phyloP scores from a whole-genome alignment of 2,797 vertebrate species.

The Danio kyathit region DNA sequence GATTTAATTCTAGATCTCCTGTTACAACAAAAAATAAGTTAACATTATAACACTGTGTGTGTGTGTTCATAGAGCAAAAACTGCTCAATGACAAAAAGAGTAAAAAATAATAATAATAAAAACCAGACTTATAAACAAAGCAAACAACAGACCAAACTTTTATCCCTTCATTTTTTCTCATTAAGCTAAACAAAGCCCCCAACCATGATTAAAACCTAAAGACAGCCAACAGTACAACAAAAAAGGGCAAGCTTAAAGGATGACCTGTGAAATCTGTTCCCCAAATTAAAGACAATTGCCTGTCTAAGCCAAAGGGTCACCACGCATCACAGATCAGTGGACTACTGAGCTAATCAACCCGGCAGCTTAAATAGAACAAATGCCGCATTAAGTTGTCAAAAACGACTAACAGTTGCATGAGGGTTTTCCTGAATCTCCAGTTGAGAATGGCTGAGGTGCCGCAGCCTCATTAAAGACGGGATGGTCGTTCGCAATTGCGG shows the following conservation, averaged over 20 bases:
- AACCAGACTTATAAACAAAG: background rate
- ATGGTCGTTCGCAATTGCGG: slow-evolving; percentile 19
- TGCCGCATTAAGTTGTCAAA: slow-evolving; percentile 2
- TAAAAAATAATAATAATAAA: background rate
- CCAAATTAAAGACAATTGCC: slow-evolving; percentile 56
- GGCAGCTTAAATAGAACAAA: background rate
- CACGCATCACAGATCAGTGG: slow-evolving; percentile 11
- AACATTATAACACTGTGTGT: background rate
- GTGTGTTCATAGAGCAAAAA: background rate
- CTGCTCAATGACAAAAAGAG: background rate
- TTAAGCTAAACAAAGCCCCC: background rate
- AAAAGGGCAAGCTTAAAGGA: background rate
- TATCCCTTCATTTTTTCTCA: background rate
- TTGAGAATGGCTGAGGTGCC: background rate
- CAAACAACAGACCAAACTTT: background rate
- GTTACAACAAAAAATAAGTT: background rate
- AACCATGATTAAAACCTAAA: background rate
- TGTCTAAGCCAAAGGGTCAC: slow-evolving; percentile 46
- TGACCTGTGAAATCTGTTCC: background rate
- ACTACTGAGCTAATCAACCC: slow-evolving; percentile 33
- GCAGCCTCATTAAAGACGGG: slow-evolving; percentile 25
- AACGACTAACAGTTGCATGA: background rate
- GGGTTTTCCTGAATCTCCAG: background rate
- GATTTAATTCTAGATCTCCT: no score
- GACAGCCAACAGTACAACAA: background rate